A percentile compares a stretch with the other conserved stretches of the same genome.
These are phyloP conservation scores for Hyperoplus immaculatus DNA, from an alignment of 2,797 vertebrate species.

Conservation along the genomic window DNA sequence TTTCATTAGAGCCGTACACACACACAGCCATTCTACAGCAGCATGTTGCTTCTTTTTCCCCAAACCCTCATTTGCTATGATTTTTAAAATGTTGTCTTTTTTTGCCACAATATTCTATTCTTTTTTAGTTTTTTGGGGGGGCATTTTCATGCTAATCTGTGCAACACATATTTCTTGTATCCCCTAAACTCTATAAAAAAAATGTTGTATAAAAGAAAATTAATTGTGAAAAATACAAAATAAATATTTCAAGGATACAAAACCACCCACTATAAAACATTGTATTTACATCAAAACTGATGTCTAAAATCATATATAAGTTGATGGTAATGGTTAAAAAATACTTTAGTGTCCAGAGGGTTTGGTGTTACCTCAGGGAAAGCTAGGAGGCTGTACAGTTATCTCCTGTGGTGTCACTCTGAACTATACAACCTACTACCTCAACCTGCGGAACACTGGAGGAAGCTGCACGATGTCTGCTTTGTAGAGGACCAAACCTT, in stretches of 20 bases:
- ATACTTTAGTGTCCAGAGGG: constrained; percentile 50
- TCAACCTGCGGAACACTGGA: constrained; percentile 93
- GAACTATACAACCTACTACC: constrained; percentile 99
- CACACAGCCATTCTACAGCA: constrained; percentile 51
- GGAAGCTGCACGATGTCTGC: constrained; percentile 24
- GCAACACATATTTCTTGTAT: neutral
- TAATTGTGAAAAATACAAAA: neutral
- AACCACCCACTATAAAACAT: neutral
- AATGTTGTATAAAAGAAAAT: neutral
- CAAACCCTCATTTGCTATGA: constrained; percentile 12
- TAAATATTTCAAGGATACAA: neutral
- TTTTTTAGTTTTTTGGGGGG: neutral
- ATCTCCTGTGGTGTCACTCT: constrained; percentile 98
- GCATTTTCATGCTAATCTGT: neutral
- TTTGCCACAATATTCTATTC: neutral
- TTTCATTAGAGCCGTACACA: constrained; percentile 73
- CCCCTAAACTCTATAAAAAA: constrained; percentile 10
- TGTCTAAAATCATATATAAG: neutral
- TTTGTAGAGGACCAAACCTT: neutral
- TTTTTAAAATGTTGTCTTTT: constrained; percentile 29
- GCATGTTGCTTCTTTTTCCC: constrained; percentile 42
- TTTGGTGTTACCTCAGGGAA: constrained; percentile 95
- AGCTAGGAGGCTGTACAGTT: constrained; percentile 99
- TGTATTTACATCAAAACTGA: constrained; percentile 6
- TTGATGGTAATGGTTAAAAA: constrained; percentile 14